phyloP scores from a whole-genome alignment of 1,140 invertebrate species.

The Ips nitidus region DNA sequence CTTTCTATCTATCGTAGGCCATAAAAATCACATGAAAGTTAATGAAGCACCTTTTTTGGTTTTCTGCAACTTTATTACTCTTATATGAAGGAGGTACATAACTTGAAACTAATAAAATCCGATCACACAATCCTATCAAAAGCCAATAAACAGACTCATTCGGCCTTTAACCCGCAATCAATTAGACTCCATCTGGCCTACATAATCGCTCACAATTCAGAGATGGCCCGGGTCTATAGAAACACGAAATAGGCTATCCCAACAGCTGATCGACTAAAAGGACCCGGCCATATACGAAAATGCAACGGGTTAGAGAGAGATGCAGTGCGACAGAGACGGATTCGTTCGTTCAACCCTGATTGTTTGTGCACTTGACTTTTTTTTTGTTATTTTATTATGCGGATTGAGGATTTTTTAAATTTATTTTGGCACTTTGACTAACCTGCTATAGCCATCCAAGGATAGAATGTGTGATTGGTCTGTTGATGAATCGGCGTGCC shows the following conservation, averaged over 20 bases:
- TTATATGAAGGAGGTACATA: too few species aligned
- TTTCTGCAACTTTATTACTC: too few species aligned
- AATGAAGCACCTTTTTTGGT: too few species aligned
- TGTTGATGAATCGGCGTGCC: slow-evolving; percentile 84
- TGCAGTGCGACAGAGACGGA: slow-evolving; percentile 16
- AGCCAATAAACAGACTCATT: too few species aligned
- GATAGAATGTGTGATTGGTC: slow-evolving; percentile 92
- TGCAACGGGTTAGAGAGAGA: slow-evolving; percentile 23
- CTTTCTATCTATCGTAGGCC: too few species aligned
- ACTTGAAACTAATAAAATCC: too few species aligned
- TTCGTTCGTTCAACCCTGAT: slow-evolving; percentile 51
- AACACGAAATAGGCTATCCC: slow-evolving; percentile 44
- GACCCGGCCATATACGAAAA: slow-evolving; percentile 35
- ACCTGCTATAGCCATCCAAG: slow-evolving; percentile 99
- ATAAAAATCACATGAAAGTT: too few species aligned
- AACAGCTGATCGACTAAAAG: slow-evolving; percentile 51
- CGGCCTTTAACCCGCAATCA: slow-evolving; percentile 26
- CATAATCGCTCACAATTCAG: slow-evolving; percentile 27
- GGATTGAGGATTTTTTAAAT: too few species aligned
- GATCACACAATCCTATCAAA: too few species aligned
- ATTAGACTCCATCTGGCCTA: slow-evolving; percentile 29
- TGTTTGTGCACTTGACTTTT: slow-evolving; percentile 53
- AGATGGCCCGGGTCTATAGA: slow-evolving; percentile 23
- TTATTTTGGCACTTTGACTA: slow-evolving; percentile 51
- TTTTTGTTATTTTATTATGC: too few species aligned